Conservation (phyloP, 2,797 vertebrate species). For the Hypotaenidia okinawae region DNA sequence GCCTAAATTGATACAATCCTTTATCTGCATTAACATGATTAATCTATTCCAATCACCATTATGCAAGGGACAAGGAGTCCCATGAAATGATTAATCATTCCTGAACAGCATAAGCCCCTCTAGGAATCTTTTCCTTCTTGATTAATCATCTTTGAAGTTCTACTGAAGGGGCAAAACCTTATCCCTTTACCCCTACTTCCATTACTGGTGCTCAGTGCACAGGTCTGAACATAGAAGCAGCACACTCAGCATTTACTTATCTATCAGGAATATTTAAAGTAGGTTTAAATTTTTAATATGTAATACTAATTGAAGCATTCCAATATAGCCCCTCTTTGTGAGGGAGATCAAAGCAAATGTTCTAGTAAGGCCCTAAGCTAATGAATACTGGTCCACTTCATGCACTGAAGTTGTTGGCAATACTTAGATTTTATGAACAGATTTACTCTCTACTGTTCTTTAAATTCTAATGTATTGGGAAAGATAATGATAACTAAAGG, state of each 20-base stretch:
- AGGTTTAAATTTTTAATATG: constrained; percentile 75
- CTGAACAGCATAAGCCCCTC: constrained; percentile 69
- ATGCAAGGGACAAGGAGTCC: constrained; percentile 65
- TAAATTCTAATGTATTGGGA: constrained; percentile 21
- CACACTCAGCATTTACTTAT: constrained; percentile 71
- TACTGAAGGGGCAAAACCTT: constrained; percentile 62
- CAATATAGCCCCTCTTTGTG: constrained; percentile 60
- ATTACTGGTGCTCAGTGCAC: constrained; percentile 49
- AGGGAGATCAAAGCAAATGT: constrained; percentile 71
- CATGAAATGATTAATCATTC: constrained; percentile 79
- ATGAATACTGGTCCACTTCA: constrained; percentile 61
- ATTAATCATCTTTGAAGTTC: constrained; percentile 79
- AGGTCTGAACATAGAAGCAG: constrained; percentile 62
- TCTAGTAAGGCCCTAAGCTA: constrained; percentile 67
- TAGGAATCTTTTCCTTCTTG: constrained; percentile 71
- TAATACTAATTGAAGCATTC: constrained; percentile 74
- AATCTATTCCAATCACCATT: constrained; percentile 75
- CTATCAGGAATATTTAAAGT: constrained; percentile 73
- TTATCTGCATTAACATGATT: constrained; percentile 77
- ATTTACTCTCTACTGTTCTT: neutral
- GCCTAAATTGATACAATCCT: constrained; percentile 69
- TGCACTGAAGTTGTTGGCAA: constrained; percentile 44
- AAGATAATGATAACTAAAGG: constrained; percentile 17
- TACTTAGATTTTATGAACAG: constrained; percentile 51
- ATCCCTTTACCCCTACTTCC: constrained; percentile 59